These are phyloP conservation scores for Oenanthe melanoleuca DNA, from an alignment of 2,113 vertebrate genomes.

Conservation along the genomic window DNA sequence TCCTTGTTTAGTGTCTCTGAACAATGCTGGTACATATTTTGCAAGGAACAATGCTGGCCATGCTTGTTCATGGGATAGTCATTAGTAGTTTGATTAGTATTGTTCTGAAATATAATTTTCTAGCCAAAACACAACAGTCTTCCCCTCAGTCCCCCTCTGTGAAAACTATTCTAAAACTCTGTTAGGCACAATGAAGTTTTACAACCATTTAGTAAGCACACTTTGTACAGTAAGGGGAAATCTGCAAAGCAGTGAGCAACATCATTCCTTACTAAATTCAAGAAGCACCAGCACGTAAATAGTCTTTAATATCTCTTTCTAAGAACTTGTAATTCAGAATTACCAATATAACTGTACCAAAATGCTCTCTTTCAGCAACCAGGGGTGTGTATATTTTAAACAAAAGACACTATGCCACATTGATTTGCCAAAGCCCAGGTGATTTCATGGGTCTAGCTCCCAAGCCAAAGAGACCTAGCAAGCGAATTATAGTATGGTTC, in stretches of 20 bases:
- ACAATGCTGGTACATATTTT: constrained; percentile 17
- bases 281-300: background rate
- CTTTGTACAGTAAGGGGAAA: background rate
- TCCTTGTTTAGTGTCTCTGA: background rate
- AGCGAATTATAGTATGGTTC: background rate
- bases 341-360: background rate
- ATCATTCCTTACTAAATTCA: background rate
- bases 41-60: constrained; percentile 50
- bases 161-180: constrained; percentile 10
- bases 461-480: background rate
- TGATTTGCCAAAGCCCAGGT: background rate
- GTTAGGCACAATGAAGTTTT: background rate
- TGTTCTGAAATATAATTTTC: constrained; percentile 19
- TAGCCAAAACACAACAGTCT: constrained; percentile 31
- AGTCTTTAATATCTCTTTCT: background rate
- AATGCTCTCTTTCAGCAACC: background rate
- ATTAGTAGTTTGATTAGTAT: constrained; percentile 47
- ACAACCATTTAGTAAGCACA: background rate
- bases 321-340: background rate
- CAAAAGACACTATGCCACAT: background rate
- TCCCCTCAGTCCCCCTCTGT: background rate
- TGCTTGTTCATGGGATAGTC: background rate
- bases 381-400: background rate
- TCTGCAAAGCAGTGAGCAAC: background rate
- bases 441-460: background rate